A percentile compares a stretch with the other conserved stretches of the same genome.
These are phyloP conservation scores for Crematogaster levior DNA, from an alignment of 2,888 invertebrate species.

Conservation along the genomic window DNA sequence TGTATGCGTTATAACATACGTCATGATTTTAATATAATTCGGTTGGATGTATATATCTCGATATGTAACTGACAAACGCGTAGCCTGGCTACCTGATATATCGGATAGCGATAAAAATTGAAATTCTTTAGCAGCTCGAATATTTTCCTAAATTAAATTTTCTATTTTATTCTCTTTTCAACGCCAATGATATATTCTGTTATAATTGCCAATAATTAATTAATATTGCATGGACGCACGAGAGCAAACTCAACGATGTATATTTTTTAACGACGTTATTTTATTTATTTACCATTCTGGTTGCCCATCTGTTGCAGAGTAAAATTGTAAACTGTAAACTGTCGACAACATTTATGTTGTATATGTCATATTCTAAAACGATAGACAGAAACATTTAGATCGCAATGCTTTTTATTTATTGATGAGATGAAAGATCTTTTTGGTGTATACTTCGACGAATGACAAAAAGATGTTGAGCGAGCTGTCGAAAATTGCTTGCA, in stretches of 20 bases:
- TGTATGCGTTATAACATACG: constrained; percentile 14
- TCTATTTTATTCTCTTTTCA: background rate
- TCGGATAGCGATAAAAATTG: background rate
- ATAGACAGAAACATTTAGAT: background rate
- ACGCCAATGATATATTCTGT: constrained; percentile 5
- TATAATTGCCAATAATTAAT: constrained; percentile 16
- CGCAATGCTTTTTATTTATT: constrained; percentile 37
- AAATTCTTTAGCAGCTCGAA: constrained; percentile 8
- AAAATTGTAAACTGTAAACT: background rate
- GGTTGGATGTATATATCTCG: constrained; percentile 28
- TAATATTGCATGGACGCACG: constrained; percentile 6
- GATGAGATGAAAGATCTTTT: constrained; percentile 25
- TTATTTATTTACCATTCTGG: constrained; percentile 12
- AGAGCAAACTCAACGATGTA: background rate
- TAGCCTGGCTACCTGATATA: background rate
- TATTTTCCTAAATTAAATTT: constrained; percentile 32
- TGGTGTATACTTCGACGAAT: constrained; percentile 20
- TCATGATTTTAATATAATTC: constrained; percentile 43
- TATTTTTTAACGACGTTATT: constrained; percentile 17
- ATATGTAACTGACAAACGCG: constrained; percentile 8
- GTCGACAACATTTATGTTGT: constrained; percentile 14
- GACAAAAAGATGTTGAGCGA: constrained; percentile 38
- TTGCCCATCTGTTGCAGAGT: background rate
- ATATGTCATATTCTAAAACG: background rate
- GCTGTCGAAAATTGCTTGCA: constrained; percentile 34